These are phyloP conservation scores for Chiloscyllium punctatum DNA, from an alignment of 2,797 vertebrate genomes.

Conservation along the genomic window DNA sequence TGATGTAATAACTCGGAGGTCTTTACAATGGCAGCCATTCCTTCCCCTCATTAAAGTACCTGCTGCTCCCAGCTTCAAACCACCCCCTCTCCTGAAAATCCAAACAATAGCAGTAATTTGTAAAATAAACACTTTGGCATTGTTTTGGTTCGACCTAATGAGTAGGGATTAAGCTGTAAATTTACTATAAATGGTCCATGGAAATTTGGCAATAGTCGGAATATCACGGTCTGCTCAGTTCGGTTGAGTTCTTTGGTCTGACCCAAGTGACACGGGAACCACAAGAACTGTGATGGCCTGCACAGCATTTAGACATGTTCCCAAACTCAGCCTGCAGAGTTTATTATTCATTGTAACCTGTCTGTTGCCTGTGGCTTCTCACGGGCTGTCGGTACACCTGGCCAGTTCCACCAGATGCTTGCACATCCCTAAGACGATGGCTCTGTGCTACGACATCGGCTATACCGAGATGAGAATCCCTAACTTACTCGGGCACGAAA, in stretches of 20 bases:
- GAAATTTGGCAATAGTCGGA: background rate
- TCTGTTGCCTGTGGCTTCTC: conserved; percentile 44
- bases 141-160: conserved; percentile 55
- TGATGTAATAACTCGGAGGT: conserved; percentile 39
- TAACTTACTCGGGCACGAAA: conserved; percentile 74
- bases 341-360: conserved; percentile 39
- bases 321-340: background rate
- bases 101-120: conserved; percentile 51
- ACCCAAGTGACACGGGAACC: background rate
- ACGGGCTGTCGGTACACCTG: conserved; percentile 43
- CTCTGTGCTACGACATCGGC: conserved; percentile 70
- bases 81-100: conserved; percentile 47
- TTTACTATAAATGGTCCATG: conserved; percentile 9
- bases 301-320: background rate
- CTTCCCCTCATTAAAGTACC: conserved; percentile 56
- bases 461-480: conserved; percentile 73
- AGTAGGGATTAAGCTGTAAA: conserved; percentile 44
- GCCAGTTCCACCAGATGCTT: conserved; percentile 61
- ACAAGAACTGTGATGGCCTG: background rate
- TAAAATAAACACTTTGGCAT: conserved; percentile 52
- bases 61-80: conserved; percentile 54
- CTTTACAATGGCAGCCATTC: background rate
- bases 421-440: conserved; percentile 64
- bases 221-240: background rate
- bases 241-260: background rate